Percentiles rank a stretch among this genome's conserved stretches.
Evolutionary conservation across 2,888 invertebrate genomes (phyloP).

Genomic region (Pantelozetes paolii): DNA sequence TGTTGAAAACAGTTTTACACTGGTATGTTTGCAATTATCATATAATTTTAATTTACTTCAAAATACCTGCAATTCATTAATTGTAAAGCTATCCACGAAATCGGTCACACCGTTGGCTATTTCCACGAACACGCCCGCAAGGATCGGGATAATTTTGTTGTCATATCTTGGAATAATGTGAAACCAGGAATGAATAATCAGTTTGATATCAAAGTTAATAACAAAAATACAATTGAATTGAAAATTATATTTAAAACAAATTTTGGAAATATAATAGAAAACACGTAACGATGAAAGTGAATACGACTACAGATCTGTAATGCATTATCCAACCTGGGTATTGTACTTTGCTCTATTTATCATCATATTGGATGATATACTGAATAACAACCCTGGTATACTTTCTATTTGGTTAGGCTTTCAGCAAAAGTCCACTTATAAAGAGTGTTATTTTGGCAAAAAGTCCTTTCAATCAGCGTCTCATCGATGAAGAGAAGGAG

Average conservation of each 20-base stretch:
- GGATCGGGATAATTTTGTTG: conserved; percentile 45
- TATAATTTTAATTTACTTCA: not conserved
- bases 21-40: not conserved
- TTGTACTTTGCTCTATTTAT: conserved; percentile 22
- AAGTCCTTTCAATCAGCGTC: conserved; percentile 44
- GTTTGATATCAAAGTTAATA: conserved; percentile 38
- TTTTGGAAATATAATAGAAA: not conserved
- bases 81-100: conserved; percentile 45
- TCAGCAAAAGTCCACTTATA: conserved; percentile 44
- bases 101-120: conserved; percentile 46
- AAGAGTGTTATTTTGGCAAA: conserved; percentile 42
- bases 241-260: not conserved
- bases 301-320: conserved; percentile 46
- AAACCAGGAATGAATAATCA: conserved; percentile 44
- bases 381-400: too few relatives aligned
- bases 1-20: not conserved
- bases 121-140: conserved; percentile 46
- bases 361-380: too few relatives aligned
- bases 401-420: conserved; percentile 1
- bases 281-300: conserved; percentile 39
- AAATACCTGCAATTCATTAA: not conserved
- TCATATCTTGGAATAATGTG: conserved; percentile 45
- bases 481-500: conserved; percentile 43
- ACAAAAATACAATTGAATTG: not conserved
- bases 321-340: conserved; percentile 46